Conservation (phyloP, 2,113 vertebrate species). For the Phaetusa simplex region DNA sequence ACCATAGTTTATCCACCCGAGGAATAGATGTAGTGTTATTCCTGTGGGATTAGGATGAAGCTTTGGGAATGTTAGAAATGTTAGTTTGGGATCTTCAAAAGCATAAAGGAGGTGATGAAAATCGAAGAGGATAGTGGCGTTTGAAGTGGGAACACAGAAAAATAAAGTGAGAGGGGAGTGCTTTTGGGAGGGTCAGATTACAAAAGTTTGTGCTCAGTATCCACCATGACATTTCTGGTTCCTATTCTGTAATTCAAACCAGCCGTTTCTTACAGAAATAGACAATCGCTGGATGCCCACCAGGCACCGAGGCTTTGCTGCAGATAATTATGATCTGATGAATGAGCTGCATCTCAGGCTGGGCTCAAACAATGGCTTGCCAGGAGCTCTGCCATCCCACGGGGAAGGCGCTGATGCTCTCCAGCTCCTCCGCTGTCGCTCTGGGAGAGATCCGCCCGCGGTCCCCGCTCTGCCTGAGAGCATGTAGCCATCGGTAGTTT, state of each 20-base stretch:
- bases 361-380: conserved; percentile 18
- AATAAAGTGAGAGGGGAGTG: not conserved
- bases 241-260: conserved; percentile 14
- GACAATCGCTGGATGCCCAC: conserved; percentile 56
- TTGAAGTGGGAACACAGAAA: conserved; percentile 26
- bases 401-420: not conserved
- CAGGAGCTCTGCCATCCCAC: not conserved
- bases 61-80: conserved; percentile 47
- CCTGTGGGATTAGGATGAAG: conserved; percentile 29
- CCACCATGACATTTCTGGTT: conserved; percentile 49
- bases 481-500: not conserved
- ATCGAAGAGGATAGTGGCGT: not conserved
- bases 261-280: conserved; percentile 21
- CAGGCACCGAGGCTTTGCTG: conserved; percentile 3
- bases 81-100: conserved; percentile 29
- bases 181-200: conserved; percentile 15
- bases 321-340: conserved; percentile 36
- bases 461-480: not conserved
- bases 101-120: conserved; percentile 38
- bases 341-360: not conserved
- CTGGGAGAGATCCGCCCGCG: not conserved
- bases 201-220: not conserved
- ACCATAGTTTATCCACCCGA: not conserved
- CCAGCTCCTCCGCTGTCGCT: not conserved
- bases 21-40: not conserved